Conservation (phyloP, 2,113 vertebrate genomes). For the Sigmodon hispidus region DNA sequence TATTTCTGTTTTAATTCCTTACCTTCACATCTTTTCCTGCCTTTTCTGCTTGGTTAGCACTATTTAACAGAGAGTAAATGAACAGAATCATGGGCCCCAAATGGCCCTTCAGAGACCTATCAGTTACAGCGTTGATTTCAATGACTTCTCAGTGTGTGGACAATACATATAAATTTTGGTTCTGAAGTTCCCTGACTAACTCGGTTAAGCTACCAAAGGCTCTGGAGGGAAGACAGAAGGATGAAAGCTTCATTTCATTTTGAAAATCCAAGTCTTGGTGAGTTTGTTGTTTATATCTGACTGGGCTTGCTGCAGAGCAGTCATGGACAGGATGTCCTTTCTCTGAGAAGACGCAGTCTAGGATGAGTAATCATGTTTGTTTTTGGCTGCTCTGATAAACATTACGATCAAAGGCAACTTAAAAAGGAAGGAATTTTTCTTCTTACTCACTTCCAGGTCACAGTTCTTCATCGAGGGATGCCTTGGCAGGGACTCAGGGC, state of each 20-base stretch:
- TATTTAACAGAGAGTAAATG: slow-evolving; percentile 53
- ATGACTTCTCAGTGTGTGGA: neutral
- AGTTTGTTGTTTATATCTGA: neutral
- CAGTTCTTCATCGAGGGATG: neutral
- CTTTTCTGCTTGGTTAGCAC: slow-evolving; percentile 50
- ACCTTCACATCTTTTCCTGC: slow-evolving; percentile 26
- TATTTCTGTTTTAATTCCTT: slow-evolving; percentile 49
- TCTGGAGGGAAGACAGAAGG: neutral
- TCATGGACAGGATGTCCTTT: neutral
- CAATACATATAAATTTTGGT: slow-evolving; percentile 40
- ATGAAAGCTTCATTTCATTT: slow-evolving; percentile 5
- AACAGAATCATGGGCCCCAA: slow-evolving; percentile 62
- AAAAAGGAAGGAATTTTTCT: neutral
- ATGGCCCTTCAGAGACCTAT: slow-evolving; percentile 50
- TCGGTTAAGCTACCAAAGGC: neutral
- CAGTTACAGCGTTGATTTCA: slow-evolving; percentile 39
- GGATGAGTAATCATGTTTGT: neutral
- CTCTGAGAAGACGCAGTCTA: neutral
- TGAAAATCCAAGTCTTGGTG: neutral
- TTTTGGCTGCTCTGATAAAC: neutral
- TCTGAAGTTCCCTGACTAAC: slow-evolving; percentile 43
- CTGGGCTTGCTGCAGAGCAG: neutral
- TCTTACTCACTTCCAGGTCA: neutral
- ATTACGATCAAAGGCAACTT: neutral
- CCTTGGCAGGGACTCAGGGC: neutral